Conservation (phyloP, 2,797 vertebrate species). For the Arnoldichthys spilopterus region DNA sequence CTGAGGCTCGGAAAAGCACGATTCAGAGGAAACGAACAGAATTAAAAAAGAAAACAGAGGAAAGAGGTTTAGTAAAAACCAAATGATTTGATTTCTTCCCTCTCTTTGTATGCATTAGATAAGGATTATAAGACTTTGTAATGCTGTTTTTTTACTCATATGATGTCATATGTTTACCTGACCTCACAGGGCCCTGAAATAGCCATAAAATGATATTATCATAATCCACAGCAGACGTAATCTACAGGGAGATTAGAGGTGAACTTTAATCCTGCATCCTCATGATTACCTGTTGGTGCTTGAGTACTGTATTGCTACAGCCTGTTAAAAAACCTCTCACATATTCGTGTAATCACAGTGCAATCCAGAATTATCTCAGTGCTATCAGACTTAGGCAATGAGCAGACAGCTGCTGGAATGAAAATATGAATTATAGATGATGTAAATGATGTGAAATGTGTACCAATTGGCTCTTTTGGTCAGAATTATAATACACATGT, state of each 20-base stretch:
- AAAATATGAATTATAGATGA: constrained; percentile 26
- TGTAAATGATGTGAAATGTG: neutral
- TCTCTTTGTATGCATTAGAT: neutral
- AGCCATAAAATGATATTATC: neutral
- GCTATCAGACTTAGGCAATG: neutral
- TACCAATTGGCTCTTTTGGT: neutral
- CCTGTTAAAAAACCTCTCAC: constrained; percentile 27
- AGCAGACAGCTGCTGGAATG: neutral
- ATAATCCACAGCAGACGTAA: neutral
- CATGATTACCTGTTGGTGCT: neutral
- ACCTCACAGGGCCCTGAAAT: neutral
- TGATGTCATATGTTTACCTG: neutral
- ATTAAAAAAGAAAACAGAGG: neutral
- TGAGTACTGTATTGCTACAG: constrained; percentile 17
- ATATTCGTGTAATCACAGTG: constrained; percentile 36
- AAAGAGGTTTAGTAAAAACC: neutral
- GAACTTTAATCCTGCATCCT: constrained; percentile 1
- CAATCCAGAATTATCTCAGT: constrained; percentile 7
- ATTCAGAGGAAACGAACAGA: constrained; percentile 5
- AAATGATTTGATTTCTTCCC: neutral
- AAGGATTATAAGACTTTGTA: neutral
- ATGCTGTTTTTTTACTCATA: neutral
- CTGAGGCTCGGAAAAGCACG: neutral
- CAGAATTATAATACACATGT: neutral
- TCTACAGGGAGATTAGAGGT: constrained; percentile 26